Evolutionary conservation across 2,888 invertebrate species (phyloP).

Genomic region (Congeria kusceri): DNA sequence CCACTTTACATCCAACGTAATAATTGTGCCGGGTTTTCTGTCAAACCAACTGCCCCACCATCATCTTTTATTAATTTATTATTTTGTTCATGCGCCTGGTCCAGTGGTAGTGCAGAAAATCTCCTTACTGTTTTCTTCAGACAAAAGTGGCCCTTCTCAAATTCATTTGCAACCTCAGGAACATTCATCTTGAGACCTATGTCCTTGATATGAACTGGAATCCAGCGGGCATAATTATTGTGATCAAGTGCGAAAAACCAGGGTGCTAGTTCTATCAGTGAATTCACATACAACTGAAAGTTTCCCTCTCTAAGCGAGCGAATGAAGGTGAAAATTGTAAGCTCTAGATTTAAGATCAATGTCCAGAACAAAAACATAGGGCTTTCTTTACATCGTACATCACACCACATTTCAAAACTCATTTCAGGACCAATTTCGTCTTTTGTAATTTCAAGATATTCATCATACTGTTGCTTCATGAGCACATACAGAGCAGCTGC

Average conservation of each 20-base stretch:
- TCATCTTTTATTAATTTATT: conserved; percentile 11
- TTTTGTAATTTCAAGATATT: not conserved
- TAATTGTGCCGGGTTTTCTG: not conserved
- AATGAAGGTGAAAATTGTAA: conserved; percentile 29
- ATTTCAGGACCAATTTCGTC: not conserved
- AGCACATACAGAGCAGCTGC: conserved; percentile 46
- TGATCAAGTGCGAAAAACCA: conserved; percentile 39
- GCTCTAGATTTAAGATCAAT: conserved; percentile 30
- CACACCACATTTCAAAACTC: conserved; percentile 21
- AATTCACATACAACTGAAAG: not conserved
- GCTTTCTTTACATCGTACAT: not conserved
- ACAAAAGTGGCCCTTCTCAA: not conserved
- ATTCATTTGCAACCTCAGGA: not conserved
- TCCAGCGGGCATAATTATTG: conserved; percentile 61
- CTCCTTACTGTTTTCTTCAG: not conserved
- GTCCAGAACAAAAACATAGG: conserved; percentile 55
- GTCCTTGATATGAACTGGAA: conserved; percentile 61
- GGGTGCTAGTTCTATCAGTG: not conserved
- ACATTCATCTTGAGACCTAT: conserved; percentile 29
- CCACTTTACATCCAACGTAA: not conserved
- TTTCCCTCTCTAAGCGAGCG: conserved; percentile 31
- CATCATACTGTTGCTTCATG: conserved; percentile 8
- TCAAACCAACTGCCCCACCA: conserved; percentile 1
- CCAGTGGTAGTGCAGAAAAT: not conserved
- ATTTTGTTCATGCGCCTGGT: conserved; percentile 15